Conservation (phyloP, 2,797 vertebrate species). For the Hemibagrus guttatus region DNA sequence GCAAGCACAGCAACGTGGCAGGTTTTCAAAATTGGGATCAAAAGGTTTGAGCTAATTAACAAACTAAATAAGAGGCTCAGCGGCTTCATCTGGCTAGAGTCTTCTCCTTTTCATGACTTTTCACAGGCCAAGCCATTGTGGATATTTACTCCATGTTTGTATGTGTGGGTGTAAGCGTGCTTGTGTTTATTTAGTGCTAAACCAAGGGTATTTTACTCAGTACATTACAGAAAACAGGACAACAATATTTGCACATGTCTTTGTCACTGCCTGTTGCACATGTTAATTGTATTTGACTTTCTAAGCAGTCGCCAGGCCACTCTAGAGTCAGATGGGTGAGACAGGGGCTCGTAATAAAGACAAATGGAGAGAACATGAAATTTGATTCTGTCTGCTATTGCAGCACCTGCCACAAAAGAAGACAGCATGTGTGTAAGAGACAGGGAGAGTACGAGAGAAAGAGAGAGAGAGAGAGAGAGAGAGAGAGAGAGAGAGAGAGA, state of each 20-base stretch:
- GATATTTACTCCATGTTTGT: conserved; percentile 36
- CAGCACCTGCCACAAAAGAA: conserved; percentile 67
- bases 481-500: conserved; percentile 44
- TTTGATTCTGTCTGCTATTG: conserved; percentile 75
- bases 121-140: conserved; percentile 37
- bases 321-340: conserved; percentile 69
- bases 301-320: conserved; percentile 60
- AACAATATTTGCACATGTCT: conserved; percentile 13
- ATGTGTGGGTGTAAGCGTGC: conserved; percentile 27
- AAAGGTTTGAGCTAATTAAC: conserved; percentile 82
- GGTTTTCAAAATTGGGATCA: conserved; percentile 81
- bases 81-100: conserved; percentile 58
- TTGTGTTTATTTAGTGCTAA: conserved; percentile 37
- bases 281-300: conserved; percentile 70
- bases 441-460: neutral
- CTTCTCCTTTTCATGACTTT: conserved; percentile 46
- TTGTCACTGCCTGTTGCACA: conserved; percentile 22
- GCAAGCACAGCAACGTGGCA: conserved; percentile 64
- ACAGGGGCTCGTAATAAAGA: conserved; percentile 79
- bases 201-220: neutral
- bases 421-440: conserved; percentile 11
- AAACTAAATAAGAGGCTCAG: conserved; percentile 77
- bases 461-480: conserved; percentile 21
- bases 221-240: neutral
- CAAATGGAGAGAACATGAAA: conserved; percentile 78